phyloP scores from a whole-genome alignment of 2,113 vertebrate genomes.

The Hassar affinis region DNA sequence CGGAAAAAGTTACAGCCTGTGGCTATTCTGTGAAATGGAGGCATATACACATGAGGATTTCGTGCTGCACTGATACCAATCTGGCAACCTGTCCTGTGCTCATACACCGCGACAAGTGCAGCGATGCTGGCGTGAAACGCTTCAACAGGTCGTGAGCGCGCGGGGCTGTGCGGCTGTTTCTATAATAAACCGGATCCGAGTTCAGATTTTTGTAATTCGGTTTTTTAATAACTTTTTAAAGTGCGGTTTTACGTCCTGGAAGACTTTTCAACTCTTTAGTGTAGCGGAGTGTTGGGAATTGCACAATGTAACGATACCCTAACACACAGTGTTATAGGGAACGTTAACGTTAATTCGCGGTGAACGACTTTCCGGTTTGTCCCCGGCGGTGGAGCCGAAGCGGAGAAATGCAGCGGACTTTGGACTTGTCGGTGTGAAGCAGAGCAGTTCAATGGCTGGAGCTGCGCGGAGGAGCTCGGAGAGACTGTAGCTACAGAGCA shows the following conservation, averaged over 20 bases:
- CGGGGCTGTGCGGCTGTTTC: too few species aligned
- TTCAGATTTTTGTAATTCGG: too few species aligned
- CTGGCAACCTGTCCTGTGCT: slow-evolving; percentile 50
- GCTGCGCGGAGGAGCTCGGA: slow-evolving; percentile 53
- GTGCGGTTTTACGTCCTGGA: too few species aligned
- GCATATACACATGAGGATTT: rapidly evolving
- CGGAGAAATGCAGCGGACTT: slow-evolving; percentile 38
- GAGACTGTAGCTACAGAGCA: slow-evolving; percentile 27
- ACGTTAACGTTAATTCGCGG: background rate
- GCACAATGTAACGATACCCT: background rate
- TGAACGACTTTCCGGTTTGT: slow-evolving; percentile 55
- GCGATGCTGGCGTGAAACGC: slow-evolving; percentile 57
- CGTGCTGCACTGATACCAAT: background rate
- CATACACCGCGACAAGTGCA: slow-evolving; percentile 76
- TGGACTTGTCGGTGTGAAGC: slow-evolving; percentile 46
- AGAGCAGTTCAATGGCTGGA: slow-evolving; percentile 49
- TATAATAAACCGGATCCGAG: background rate
- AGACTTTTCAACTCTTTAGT: background rate
- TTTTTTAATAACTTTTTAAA: too few species aligned
- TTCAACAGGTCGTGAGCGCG: background rate
- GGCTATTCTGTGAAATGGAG: background rate
- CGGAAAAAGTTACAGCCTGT: background rate
- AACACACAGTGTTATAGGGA: too few species aligned
- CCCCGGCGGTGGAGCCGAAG: slow-evolving; percentile 6
- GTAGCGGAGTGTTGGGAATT: background rate